A percentile compares a stretch with the other conserved stretches of the same genome.
Evolutionary conservation across 2,888 invertebrate species (phyloP).

Genomic region (Rhagonycha fulva): DNA sequence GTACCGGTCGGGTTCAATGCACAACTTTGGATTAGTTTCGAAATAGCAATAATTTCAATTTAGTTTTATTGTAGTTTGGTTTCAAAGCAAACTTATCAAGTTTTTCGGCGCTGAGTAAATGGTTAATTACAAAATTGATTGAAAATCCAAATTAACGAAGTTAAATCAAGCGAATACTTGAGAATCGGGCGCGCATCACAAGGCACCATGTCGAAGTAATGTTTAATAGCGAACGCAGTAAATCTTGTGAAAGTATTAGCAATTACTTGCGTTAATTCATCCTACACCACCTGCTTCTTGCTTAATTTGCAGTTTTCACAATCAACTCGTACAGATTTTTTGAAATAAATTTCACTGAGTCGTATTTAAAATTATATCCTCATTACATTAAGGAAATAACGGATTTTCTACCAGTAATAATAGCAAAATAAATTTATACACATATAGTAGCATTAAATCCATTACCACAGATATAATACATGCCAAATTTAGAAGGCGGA

Average conservation of each 20-base stretch:
- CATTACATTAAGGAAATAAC: neutral
- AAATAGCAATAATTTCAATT: neutral
- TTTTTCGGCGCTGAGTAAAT: slow-evolving; percentile 37
- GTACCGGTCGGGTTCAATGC: neutral
- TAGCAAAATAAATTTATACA: neutral
- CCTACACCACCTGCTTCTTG: slow-evolving; percentile 52
- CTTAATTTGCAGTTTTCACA: slow-evolving; percentile 48
- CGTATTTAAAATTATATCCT: neutral
- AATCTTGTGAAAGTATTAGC: slow-evolving; percentile 54
- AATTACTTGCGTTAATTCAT: slow-evolving; percentile 55
- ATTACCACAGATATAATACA: slow-evolving; percentile 22
- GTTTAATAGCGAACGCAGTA: slow-evolving; percentile 51
- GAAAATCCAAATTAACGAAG: slow-evolving; percentile 49
- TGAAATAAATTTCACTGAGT: neutral
- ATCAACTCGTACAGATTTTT: slow-evolving; percentile 16
- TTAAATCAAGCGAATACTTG: slow-evolving; percentile 45
- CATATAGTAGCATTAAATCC: neutral
- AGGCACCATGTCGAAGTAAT: slow-evolving; percentile 50
- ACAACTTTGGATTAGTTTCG: neutral
- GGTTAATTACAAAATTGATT: slow-evolving; percentile 48
- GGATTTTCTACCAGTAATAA: neutral
- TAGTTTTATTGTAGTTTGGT: slow-evolving; percentile 4
- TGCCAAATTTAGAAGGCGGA: slow-evolving; percentile 24
- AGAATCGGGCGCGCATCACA: slow-evolving; percentile 34
- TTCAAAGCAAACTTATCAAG: slow-evolving; percentile 34